Evolutionary conservation across 2,888 invertebrate genomes (phyloP).

Genomic region (Oscheius onirici): DNA sequence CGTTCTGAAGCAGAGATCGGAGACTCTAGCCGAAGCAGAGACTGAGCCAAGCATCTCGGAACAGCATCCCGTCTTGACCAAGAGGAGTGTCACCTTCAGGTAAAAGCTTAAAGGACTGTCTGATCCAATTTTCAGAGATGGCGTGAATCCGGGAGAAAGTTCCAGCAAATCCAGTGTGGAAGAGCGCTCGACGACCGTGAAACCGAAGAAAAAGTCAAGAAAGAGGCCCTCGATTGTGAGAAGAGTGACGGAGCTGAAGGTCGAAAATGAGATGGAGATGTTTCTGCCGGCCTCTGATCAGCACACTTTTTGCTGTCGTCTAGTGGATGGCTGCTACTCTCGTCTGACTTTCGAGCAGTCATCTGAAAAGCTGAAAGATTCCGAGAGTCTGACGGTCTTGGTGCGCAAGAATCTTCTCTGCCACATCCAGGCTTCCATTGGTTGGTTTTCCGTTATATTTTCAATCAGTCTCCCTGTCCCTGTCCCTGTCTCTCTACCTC

Average conservation of each 20-base stretch:
- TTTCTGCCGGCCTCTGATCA: slow-evolving; percentile 38
- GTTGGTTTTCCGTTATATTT: slow-evolving; percentile 9
- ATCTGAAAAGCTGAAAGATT: slow-evolving; percentile 34
- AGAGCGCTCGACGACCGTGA: slow-evolving; percentile 43
- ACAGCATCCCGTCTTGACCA: not conserved
- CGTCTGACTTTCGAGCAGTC: slow-evolving; percentile 7
- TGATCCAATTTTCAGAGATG: slow-evolving; percentile 47
- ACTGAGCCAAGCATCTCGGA: not conserved
- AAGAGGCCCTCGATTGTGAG: slow-evolving; percentile 50
- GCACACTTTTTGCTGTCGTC: not conserved
- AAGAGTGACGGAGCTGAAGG: slow-evolving; percentile 47
- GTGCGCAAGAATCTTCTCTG: slow-evolving; percentile 46
- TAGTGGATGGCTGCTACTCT: not conserved
- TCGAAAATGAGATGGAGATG: slow-evolving; percentile 50
- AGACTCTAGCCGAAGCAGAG: not conserved
- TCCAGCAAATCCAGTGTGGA: slow-evolving; percentile 33
- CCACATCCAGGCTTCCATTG: slow-evolving; percentile 5
- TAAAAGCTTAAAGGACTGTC: too few species aligned
- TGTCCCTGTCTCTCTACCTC: too few species aligned
- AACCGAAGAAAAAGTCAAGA: slow-evolving; percentile 56
- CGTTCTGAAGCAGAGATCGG: slow-evolving; percentile 25
- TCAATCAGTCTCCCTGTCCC: too few species aligned
- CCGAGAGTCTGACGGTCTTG: slow-evolving; percentile 32
- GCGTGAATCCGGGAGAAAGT: slow-evolving; percentile 60
- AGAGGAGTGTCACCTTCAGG: slow-evolving; percentile 44